phyloP scores from a whole-genome alignment of 2,113 vertebrate species.

The Cairina moschata region DNA sequence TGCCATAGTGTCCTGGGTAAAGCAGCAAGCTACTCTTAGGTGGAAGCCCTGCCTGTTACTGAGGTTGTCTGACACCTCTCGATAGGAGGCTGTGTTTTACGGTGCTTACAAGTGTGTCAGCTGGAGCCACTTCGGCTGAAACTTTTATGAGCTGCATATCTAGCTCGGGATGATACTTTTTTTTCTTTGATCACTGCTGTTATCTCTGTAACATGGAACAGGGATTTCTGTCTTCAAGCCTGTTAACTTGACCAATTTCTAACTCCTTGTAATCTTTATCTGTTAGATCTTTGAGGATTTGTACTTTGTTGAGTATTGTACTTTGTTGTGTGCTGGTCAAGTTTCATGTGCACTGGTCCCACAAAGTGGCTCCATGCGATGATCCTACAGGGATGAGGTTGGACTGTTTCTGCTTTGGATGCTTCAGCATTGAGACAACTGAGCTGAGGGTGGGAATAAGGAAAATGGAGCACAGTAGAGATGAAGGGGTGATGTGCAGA shows the following conservation, averaged over 20 bases:
- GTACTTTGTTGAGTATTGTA: not conserved
- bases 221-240: not conserved
- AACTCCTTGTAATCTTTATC: not conserved
- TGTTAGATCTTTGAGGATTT: not conserved
- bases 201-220: not conserved
- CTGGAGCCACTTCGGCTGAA: not conserved
- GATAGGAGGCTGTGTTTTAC: not conserved
- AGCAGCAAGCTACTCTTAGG: not conserved
- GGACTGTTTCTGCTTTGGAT: not conserved
- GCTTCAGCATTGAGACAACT: not conserved
- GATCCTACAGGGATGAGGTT: not conserved
- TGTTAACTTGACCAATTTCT: not conserved
- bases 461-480: not conserved
- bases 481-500: not conserved
- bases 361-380: accelerated
- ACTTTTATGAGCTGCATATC: not conserved
- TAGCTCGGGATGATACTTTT: not conserved
- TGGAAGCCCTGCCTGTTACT: not conserved
- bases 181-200: not conserved
- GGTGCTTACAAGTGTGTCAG: not conserved
- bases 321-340: not conserved
- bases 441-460: not conserved
- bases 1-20: not conserved
- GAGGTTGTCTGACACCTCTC: not conserved
- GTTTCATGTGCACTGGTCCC: not conserved